phyloP scores from a whole-genome alignment of 2,113 vertebrate species.

The Myanophis thanlyinensis region DNA sequence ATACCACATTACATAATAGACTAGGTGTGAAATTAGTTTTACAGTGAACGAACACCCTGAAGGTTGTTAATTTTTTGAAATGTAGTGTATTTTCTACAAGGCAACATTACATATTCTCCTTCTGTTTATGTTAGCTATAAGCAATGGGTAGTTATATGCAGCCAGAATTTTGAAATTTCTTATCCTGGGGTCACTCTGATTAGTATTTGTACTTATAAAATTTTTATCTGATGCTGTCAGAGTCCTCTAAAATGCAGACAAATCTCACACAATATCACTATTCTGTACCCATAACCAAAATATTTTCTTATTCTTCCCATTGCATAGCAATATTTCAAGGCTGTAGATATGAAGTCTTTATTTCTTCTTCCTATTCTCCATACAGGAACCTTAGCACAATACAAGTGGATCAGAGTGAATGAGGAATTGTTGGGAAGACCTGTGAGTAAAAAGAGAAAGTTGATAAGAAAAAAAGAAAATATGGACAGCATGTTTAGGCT shows the following conservation, averaged over 20 bases:
- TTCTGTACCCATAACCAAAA: not conserved
- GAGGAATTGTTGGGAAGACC: not conserved
- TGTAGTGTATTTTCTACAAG: slow-evolving; percentile 39
- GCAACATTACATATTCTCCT: slow-evolving; percentile 45
- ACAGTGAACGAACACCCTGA: slow-evolving; percentile 59
- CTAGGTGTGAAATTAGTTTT: slow-evolving; percentile 77
- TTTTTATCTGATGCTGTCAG: not conserved
- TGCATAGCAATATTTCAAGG: not conserved
- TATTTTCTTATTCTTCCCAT: not conserved
- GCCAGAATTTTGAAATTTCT: not conserved
- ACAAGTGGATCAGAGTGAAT: not conserved
- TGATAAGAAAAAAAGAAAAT: not conserved
- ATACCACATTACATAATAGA: slow-evolving; percentile 74
- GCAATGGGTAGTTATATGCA: not conserved
- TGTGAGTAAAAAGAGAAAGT: not conserved
- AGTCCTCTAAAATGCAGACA: not conserved
- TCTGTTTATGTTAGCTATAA: not conserved
- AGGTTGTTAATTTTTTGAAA: slow-evolving; percentile 66
- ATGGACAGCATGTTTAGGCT: not conserved
- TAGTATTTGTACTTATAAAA: not conserved
- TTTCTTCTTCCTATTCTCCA: not conserved
- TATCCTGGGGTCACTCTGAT: not conserved
- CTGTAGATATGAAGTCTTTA: not conserved
- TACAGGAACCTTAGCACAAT: not conserved
- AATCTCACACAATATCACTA: no score